Evolutionary conservation across 2,797 vertebrate species (phyloP).

Genomic region (Borostomias antarcticus): DNA sequence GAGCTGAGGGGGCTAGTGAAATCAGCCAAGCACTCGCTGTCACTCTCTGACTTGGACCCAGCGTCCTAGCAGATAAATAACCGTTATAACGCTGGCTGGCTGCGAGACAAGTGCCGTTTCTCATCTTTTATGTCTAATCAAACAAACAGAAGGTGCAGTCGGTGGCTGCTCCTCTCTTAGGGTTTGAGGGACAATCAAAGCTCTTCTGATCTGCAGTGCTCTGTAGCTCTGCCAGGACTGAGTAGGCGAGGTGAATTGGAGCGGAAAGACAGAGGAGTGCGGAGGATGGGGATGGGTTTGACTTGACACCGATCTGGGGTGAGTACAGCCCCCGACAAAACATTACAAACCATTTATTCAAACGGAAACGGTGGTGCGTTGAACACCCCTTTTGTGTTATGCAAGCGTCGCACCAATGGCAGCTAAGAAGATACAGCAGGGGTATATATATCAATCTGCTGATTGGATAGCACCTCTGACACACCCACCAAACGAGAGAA

Average conservation of each 20-base stretch:
- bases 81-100: conserved; percentile 21
- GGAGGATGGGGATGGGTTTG: not conserved
- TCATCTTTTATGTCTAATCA: conserved; percentile 29
- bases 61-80: conserved; percentile 30
- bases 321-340: too few species aligned
- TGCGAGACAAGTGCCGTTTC: conserved; percentile 10
- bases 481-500: too few species aligned
- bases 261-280: conserved; percentile 16
- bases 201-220: conserved; percentile 49
- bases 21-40: not conserved
- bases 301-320: conserved; percentile 26
- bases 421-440: too few species aligned
- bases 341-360: too few species aligned
- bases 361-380: too few species aligned
- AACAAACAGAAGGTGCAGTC: conserved; percentile 37
- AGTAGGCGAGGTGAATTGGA: conserved; percentile 41
- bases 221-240: conserved; percentile 47
- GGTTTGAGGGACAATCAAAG: conserved; percentile 25
- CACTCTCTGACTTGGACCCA: conserved; percentile 3
- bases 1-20: conserved; percentile 2
- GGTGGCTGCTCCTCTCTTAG: not conserved
- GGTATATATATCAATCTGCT: too few species aligned
- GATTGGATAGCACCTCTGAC: too few species aligned
- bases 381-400: too few species aligned
- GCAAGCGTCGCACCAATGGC: too few species aligned